These are phyloP conservation scores for Hyperoplus immaculatus DNA, from an alignment of 2,797 vertebrate genomes.

Conservation along the genomic window DNA sequence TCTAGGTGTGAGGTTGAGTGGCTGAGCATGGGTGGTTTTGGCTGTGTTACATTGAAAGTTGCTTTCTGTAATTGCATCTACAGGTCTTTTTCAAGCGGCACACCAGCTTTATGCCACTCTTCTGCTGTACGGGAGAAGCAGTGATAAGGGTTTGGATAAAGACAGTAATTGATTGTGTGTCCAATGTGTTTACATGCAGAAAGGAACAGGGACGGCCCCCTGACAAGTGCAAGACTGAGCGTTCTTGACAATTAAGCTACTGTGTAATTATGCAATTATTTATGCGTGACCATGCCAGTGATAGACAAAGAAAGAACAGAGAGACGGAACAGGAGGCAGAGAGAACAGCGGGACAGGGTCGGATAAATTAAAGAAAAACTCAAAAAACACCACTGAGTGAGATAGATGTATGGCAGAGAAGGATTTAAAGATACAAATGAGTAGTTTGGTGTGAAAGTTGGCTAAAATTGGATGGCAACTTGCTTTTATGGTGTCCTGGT, in stretches of 20 bases:
- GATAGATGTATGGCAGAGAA: conserved; percentile 4
- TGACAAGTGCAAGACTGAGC: conserved; percentile 68
- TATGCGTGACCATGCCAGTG: conserved; percentile 58
- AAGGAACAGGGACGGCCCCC: conserved; percentile 51
- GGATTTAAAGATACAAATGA: conserved; percentile 26
- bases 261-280: conserved; percentile 72
- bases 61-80: conserved; percentile 44
- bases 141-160: conserved; percentile 14
- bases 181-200: conserved; percentile 11
- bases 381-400: conserved; percentile 15
- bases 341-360: conserved; percentile 46
- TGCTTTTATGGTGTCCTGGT: conserved; percentile 31
- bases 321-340: conserved; percentile 71
- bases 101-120: conserved; percentile 15
- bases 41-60: conserved; percentile 17
- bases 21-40: conserved; percentile 46
- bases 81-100: conserved; percentile 47
- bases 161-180: conserved; percentile 18
- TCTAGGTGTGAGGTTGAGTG: conserved; percentile 37
- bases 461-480: conserved; percentile 42
- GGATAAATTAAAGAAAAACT: conserved; percentile 42
- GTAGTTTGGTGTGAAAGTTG: conserved; percentile 8
- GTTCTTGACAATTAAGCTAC: conserved; percentile 71
- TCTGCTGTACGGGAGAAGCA: conserved; percentile 23
- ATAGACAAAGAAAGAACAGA: conserved; percentile 74